A percentile compares a stretch with the other conserved stretches of the same genome.
These are phyloP conservation scores for Pseudomyrmex sp. DNA, from an alignment of 1,140 invertebrate species.

Conservation along the genomic window DNA sequence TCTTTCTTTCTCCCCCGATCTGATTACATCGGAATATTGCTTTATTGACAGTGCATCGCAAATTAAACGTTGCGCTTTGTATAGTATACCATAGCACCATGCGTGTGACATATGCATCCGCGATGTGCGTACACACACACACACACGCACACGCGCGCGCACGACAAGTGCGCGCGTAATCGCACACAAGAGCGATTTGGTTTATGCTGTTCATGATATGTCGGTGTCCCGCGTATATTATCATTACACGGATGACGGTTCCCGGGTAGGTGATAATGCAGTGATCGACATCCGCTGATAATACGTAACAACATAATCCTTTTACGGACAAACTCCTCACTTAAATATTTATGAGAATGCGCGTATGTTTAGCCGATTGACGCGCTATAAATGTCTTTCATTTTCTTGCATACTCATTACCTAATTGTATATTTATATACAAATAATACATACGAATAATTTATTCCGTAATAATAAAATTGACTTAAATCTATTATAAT, in stretches of 20 bases:
- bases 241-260: slow-evolving; percentile 33
- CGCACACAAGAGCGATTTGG: not conserved
- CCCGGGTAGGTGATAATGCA: slow-evolving; percentile 5
- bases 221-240: not conserved
- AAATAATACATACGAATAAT: no score
- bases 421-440: no score
- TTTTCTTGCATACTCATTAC: no score
- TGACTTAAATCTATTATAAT: no score
- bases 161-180: not conserved
- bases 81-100: slow-evolving; percentile 10
- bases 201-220: not conserved
- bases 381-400: no score
- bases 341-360: slow-evolving; percentile 22
- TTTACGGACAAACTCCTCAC: slow-evolving; percentile 7
- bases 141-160: no score
- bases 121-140: not conserved
- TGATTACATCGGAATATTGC: slow-evolving; percentile 29
- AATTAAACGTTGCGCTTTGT: slow-evolving; percentile 29
- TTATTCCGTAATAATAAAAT: no score
- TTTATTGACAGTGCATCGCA: slow-evolving; percentile 27
- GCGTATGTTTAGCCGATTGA: no score
- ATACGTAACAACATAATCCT: not conserved
- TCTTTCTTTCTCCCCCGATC: slow-evolving; percentile 1
- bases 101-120: not conserved
- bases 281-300: not conserved